Evolutionary conservation across 2,797 vertebrate genomes (phyloP).

Genomic region (Anabas testudineus): DNA sequence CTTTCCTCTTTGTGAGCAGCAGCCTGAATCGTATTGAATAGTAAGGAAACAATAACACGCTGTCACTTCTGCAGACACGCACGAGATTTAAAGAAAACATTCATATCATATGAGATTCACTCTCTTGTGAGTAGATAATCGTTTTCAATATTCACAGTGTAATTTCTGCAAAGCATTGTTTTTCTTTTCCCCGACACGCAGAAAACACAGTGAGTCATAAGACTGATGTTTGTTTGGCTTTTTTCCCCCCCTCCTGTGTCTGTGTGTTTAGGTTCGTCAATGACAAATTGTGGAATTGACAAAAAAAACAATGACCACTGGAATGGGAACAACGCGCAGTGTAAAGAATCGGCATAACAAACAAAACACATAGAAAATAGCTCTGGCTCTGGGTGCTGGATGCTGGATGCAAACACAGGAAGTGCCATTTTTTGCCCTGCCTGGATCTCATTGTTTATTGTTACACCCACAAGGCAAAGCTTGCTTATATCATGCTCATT

Average conservation of each 20-base stretch:
- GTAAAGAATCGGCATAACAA: constrained; percentile 36
- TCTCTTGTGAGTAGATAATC: neutral
- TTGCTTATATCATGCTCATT: neutral
- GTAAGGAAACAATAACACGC: neutral
- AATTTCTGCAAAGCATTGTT: constrained; percentile 39
- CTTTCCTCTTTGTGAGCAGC: neutral
- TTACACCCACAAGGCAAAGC: constrained; percentile 20
- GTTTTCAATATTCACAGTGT: neutral
- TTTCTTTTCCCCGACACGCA: constrained; percentile 12
- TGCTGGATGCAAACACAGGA: constrained; percentile 44
- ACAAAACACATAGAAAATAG: constrained; percentile 45
- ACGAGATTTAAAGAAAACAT: neutral
- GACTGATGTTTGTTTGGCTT: constrained; percentile 34
- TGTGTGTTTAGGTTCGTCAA: constrained; percentile 24
- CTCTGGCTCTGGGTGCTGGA: constrained; percentile 15
- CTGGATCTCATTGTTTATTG: constrained; percentile 37
- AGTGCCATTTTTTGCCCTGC: constrained; percentile 29
- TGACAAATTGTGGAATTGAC: constrained; percentile 51
- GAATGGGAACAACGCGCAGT: constrained; percentile 45
- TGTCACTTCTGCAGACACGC: neutral
- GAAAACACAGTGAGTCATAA: constrained; percentile 48
- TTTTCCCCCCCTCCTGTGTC: neutral
- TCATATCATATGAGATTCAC: neutral
- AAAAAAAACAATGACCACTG: constrained; percentile 41
- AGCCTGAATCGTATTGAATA: neutral